Evolutionary conservation across 2,888 invertebrate species (phyloP), one percentile per base, ranked within the genome.

Genomic region (Melikaiella ostensackeni): DNA sequence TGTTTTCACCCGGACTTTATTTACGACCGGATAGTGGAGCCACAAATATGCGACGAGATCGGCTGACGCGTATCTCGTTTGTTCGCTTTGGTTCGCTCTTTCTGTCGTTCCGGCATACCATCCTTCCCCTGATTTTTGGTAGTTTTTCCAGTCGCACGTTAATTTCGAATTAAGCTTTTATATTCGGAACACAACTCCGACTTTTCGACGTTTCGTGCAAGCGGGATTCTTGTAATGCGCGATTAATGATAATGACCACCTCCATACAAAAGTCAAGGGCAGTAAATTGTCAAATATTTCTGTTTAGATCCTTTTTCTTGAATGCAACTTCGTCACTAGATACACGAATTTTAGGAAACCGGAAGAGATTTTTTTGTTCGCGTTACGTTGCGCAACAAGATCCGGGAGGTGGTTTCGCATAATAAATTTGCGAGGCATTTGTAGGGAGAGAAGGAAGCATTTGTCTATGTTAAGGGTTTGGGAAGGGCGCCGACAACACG

Each of bases 11-110:
- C 84, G 81, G 85, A 88, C 88, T 91, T 90, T 91, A 90, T 91
- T 91, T 91, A 90, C 89, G 89, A 90, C 88, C 88, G 89, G 89
- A 90, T 88, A 87, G 87, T 84, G 82, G 86, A 86, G 88, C 90
- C 90, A 87, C 90, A 91, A 91, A 90, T 90, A 90, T 89, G 90
- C 88, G 84, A 87, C 85, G 86, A 86, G 85, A 87, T 88, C 87
- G 87, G 82, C 83, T 80, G 84, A 86, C 83, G 84, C 84, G 84
- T 86, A 55, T 70, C 33, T 46, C 50, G 70, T 84, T 84, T 82
- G 80, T 82, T 83, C 82, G 79, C 73, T 82, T 82, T 81, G 80
- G 33, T 66, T 64, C 76, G 55, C 74, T 63, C 76, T 50, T 46
- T 62, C 27, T 62, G 4, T 74, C 64, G 13, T 50, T 57, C 57